Conservation (phyloP, 2,888 invertebrate species). For the Scaeva pyrastri region DNA sequence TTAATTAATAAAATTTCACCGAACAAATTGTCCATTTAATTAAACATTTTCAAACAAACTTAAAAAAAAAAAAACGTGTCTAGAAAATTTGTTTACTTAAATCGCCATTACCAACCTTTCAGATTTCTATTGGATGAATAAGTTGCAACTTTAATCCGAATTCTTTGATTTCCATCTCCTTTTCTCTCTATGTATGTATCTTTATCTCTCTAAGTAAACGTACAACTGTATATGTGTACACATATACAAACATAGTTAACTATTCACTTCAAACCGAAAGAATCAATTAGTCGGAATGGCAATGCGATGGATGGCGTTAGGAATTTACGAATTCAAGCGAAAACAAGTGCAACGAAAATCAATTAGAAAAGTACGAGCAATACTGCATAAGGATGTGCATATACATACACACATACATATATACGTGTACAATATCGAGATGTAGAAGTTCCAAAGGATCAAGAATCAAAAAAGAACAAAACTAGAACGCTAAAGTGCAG, state of each 20-base stretch:
- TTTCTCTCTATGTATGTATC: not conserved
- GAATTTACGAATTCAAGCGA: constrained; percentile 70
- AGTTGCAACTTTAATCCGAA: constrained; percentile 13
- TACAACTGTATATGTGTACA: not conserved
- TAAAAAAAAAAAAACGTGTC: not conserved
- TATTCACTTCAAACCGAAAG: constrained; percentile 41
- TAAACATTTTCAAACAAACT: not conserved
- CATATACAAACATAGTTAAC: too few relatives aligned
- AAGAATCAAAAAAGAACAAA: constrained; percentile 54
- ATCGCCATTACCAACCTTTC: constrained; percentile 8
- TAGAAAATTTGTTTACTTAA: constrained; percentile 12
- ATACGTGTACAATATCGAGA: not conserved
- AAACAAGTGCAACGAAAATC: constrained; percentile 74
- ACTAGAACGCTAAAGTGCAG: constrained; percentile 15
- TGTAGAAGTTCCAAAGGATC: constrained; percentile 45
- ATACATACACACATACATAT: too few relatives aligned
- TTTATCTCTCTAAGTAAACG: not conserved
- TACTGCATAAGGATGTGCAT: not conserved
- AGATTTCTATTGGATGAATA: not conserved
- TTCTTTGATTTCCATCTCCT: constrained; percentile 9
- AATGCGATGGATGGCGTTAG: constrained; percentile 36
- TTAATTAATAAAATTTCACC: not conserved
- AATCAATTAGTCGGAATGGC: constrained; percentile 70
- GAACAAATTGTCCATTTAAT: not conserved
- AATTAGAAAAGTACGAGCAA: constrained; percentile 64